Evolutionary conservation across 2,797 vertebrate species (phyloP).

Genomic region (Diceros bicornis): DNA sequence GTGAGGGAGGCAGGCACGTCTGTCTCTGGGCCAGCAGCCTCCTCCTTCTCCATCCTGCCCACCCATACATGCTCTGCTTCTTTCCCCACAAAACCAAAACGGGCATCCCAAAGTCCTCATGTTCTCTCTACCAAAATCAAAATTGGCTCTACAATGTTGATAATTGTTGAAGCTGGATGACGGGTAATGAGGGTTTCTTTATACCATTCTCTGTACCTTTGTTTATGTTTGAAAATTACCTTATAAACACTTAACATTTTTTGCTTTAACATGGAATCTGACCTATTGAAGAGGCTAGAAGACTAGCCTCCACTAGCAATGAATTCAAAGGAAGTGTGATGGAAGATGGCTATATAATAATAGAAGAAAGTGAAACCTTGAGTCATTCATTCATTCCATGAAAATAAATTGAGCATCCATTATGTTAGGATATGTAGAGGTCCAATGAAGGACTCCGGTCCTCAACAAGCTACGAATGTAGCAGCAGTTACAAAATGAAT

Average conservation of each 20-base stretch:
- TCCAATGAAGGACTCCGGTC: neutral
- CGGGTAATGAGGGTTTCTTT: neutral
- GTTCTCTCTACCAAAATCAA: slow-evolving; percentile 48
- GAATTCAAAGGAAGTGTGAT: neutral
- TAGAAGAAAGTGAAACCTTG: neutral
- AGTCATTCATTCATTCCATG: neutral
- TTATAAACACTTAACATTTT: slow-evolving; percentile 24
- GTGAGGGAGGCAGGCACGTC: neutral
- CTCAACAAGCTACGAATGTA: slow-evolving; percentile 1
- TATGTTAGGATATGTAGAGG: neutral
- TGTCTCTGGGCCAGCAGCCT: neutral
- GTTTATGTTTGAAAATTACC: slow-evolving; percentile 22
- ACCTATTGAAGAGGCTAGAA: neutral
- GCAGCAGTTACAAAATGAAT: slow-evolving; percentile 31
- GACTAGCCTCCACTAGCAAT: neutral
- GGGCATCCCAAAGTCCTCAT: neutral
- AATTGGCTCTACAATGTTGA: neutral
- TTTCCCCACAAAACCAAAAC: neutral
- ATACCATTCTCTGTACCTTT: neutral
- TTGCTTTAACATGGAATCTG: slow-evolving; percentile 24
- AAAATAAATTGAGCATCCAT: neutral
- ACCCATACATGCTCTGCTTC: neutral
- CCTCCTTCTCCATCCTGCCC: neutral
- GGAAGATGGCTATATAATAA: neutral
- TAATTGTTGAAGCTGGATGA: neutral